Evolutionary conservation across 2,797 vertebrate species (phyloP), one percentile per base, ranked within the genome.

Genomic region (Acanthis flammea): DNA sequence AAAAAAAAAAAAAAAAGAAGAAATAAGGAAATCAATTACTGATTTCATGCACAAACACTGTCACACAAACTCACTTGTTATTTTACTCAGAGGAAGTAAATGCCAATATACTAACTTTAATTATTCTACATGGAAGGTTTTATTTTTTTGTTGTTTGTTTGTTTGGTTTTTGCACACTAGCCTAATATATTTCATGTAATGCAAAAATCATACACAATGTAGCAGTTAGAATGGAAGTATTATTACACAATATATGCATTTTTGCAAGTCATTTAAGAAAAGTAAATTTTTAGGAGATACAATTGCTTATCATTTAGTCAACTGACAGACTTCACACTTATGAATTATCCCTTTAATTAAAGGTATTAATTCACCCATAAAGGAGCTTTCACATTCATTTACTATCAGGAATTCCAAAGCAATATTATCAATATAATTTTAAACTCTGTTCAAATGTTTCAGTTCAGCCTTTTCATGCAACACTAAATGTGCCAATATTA

Each of bases 51-150:
- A 58, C 5, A 81, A 31, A 27, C 5, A 23, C 4, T 57, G 13
- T 21, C 3, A 42, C 6, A 47, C 4, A 44, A 3, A 41, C 4
- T 39, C 0, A 7, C 0, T 1, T 19, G 42, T 28, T 48, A 3
- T 48, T 88, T 86, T 65, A 45, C n/a, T 82, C 17, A 42, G n/a
- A 24, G 3, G 16, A 75, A 62, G 2, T 30, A 63, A 84, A 62
- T 51, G 35, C 1, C 11, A 60, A 14, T 47, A 14, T 37, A 48
- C 30, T 66, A 39, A 39, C 12, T 37, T 19, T 31, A 47, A 41
- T 41, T 44, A 44, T 57, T 55, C 44, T 63, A 22, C 28, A 22
- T 44, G 12, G 17, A 44, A 37, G 4, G 4, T 37, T 45, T 58
- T 12, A 7, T 30, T 23, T 14, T 7, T 30, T 23, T 8, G 6